phyloP scores from a whole-genome alignment of 2,797 vertebrate genomes.

The Geotria australis region DNA sequence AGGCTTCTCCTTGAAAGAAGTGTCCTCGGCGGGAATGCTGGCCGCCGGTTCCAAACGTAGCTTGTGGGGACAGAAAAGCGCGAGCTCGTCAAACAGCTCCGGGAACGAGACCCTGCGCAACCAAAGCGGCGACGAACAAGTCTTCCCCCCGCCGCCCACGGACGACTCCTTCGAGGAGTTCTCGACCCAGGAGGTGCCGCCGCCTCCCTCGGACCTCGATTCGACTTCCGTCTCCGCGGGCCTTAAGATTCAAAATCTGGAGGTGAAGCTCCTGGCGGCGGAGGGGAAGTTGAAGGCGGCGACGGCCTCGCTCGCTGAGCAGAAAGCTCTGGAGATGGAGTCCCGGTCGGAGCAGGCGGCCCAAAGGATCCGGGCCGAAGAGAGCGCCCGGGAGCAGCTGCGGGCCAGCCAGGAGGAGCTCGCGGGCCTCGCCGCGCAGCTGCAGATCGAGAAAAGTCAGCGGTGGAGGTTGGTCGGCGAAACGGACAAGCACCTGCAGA shows the following conservation, averaged over 20 bases:
- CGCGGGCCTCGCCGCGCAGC: constrained; percentile 19
- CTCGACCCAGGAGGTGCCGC: too few species aligned
- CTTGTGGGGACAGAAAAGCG: too few species aligned
- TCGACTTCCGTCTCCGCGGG: too few species aligned
- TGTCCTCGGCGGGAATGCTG: too few species aligned
- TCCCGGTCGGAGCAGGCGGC: constrained; percentile 14
- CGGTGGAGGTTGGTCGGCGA: constrained; percentile 16
- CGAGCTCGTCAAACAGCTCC: too few species aligned
- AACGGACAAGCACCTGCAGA: constrained; percentile 11
- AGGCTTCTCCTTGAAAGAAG: too few species aligned
- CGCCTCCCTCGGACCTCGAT: too few species aligned
- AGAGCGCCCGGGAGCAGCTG: constrained; percentile 14
- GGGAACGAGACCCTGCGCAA: too few species aligned
- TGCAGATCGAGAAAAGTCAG: constrained; percentile 23
- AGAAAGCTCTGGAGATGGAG: constrained; percentile 18
- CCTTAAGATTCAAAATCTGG: constrained; percentile 30
- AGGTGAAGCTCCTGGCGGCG: constrained; percentile 50
- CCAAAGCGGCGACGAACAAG: too few species aligned
- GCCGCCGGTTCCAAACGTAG: too few species aligned
- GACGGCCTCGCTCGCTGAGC: constrained; percentile 35
- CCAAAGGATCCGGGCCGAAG: constrained; percentile 6
- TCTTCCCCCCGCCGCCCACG: too few species aligned
- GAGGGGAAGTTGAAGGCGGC: constrained; percentile 63
- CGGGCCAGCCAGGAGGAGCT: constrained; percentile 19
- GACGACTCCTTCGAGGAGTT: too few species aligned